A percentile compares a stretch with the other conserved stretches of the same genome.
Conservation (phyloP, 2,888 invertebrate species). For the Hoplodrina ambigua region DNA sequence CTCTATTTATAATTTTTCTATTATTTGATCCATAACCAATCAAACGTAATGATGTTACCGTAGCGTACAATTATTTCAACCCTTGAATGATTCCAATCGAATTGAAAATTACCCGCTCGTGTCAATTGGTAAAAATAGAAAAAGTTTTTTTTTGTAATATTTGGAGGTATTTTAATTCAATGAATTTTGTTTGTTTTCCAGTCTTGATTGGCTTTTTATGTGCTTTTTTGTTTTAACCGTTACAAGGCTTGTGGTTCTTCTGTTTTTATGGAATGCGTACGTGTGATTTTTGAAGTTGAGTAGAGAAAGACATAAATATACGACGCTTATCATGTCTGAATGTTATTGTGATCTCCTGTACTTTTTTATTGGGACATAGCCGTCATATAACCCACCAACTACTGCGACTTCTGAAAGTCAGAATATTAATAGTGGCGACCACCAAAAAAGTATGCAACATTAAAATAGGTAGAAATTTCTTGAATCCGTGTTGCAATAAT, state of each 20-base stretch:
- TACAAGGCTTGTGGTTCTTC: not conserved
- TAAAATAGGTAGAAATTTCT: too few species aligned
- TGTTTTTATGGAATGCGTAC: too few species aligned
- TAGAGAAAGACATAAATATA: too few species aligned
- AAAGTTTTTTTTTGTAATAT: constrained; percentile 3
- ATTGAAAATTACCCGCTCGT: constrained; percentile 58
- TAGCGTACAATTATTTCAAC: constrained; percentile 61
- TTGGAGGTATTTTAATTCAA: constrained; percentile 36
- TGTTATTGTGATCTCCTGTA: too few species aligned
- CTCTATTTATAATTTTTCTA: constrained; percentile 35
- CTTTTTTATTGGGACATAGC: too few species aligned
- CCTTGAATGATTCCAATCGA: constrained; percentile 62
- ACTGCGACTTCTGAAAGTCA: too few species aligned
- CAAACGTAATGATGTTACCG: constrained; percentile 53
- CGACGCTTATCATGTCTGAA: too few species aligned
- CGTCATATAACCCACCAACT: too few species aligned
- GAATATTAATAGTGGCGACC: too few species aligned
- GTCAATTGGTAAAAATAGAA: constrained; percentile 53
- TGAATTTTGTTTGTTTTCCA: constrained; percentile 54
- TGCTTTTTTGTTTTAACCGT: constrained; percentile 36
- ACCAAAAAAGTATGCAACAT: too few species aligned
- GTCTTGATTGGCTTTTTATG: constrained; percentile 37
- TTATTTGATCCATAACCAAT: constrained; percentile 60
- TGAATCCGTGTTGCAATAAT: too few species aligned
- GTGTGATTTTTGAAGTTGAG: too few species aligned